Base-by-base conservation (phyloP, 2,888 invertebrate genomes). In the Parthenolecanium corni region DNA sequence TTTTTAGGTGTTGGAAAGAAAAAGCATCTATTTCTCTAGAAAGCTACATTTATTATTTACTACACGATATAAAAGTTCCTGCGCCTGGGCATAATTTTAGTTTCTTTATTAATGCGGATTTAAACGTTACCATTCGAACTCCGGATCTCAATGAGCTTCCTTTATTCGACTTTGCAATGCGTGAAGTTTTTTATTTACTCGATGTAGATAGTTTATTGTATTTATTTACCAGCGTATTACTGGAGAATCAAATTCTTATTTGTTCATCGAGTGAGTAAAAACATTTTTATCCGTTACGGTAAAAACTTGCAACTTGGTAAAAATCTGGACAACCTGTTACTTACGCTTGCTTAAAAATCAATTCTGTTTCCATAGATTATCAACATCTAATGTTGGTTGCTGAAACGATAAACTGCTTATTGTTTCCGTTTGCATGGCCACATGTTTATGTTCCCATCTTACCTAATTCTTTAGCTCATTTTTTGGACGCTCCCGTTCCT, bases 401-500 rank as follows among this genome's bases (percentile, higher is more conserved):
- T 4, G 98, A 98, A 76, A 88, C 93, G 70, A 82, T 96, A 69
- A 88, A 87, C 2, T 81, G 89, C 0, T 77, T 98, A 23, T 77
- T 96, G 42, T 88, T 96, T 71, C 98, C 98, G 1, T 98, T 97
- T 73, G 80, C 84, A 24, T 98, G 98, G 98, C 94, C 95, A 58
- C 96, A 98, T 74, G 96, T 98, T 2, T 98, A 98, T 75, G 98
- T 97, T 65, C 98, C 98, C 25, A 95, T 98, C 71, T 78, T 98
- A 70, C 98, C 98, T 1, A 89, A 94, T 54, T 87, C 91, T 18
- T 77, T 95, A 66, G 87, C 91, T 74, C 94, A 96, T 73, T 98
- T 98, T 76, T 80, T 98, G 52, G 98, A 99, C 76, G 98, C 98
- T 4, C 98, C 98, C 0, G 96, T 98, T 61, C 98, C 98, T 38